Conservation (phyloP, 64 coral and sea anemone genomes). For the Dendronephthya gigantea region DNA sequence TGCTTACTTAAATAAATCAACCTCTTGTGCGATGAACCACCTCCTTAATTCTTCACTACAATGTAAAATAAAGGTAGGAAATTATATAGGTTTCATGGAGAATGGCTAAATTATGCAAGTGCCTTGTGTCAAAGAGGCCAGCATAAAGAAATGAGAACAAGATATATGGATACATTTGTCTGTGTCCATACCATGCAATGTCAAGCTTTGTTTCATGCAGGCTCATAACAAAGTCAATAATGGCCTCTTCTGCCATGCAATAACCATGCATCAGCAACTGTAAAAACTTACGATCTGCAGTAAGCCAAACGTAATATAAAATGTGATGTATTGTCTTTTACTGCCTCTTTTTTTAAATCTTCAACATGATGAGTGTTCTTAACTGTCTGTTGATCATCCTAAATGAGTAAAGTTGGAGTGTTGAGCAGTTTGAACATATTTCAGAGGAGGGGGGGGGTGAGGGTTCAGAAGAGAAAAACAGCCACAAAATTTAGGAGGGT, state of each 20-base stretch:
- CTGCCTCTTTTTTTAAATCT: conserved; percentile 33
- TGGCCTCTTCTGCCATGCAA: no score
- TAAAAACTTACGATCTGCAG: conserved; percentile 85
- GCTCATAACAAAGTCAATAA: no score
- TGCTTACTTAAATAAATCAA: conserved; percentile 70
- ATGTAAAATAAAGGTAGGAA: background rate
- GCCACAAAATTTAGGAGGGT: no score
- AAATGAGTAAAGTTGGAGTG: background rate
- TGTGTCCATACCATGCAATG: no score
- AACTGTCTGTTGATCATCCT: conserved; percentile 16
- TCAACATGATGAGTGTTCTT: background rate
- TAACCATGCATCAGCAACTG: no score
- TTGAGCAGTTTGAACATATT: background rate
- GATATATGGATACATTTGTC: no score
- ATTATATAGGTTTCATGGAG: no score
- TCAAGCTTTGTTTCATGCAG: no score
- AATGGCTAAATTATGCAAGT: no score
- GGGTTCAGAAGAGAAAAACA: no score
- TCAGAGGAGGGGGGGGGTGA: background rate
- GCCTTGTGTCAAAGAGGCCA: no score
- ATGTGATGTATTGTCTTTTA: conserved; percentile 84
- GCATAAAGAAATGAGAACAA: no score
- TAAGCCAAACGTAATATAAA: conserved; percentile 89
- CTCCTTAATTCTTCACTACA: conserved; percentile 69
- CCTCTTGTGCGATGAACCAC: conserved; percentile 84